Evolutionary conservation across 1,140 invertebrate species (phyloP).

Genomic region (Lucilia cuprina): DNA sequence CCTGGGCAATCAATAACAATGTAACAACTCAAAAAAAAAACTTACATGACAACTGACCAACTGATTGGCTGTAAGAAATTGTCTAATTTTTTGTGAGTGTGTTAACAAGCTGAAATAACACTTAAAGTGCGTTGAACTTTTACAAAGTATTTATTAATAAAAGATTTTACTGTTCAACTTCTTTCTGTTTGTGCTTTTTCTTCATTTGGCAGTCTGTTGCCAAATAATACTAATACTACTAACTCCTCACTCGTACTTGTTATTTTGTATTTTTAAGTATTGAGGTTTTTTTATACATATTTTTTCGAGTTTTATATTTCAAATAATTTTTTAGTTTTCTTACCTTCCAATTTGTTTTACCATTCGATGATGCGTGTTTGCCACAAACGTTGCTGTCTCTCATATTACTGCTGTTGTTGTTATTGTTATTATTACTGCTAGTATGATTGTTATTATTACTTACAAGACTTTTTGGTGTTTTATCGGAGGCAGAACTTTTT

Average conservation of each 20-base stretch:
- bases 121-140: neutral
- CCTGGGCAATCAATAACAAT: neutral
- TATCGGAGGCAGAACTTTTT: slow-evolving; percentile 32
- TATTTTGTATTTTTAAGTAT: neutral
- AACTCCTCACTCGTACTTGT: neutral
- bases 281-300: neutral
- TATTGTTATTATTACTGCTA: slow-evolving; percentile 39
- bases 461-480: slow-evolving; percentile 29
- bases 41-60: neutral
- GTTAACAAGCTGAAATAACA: neutral
- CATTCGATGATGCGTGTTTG: slow-evolving; percentile 45
- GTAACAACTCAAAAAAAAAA: neutral
- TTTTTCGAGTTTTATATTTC: neutral
- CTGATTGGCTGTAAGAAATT: neutral
- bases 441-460: slow-evolving; percentile 39
- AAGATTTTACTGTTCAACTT: neutral
- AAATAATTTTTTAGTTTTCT: slow-evolving; percentile 17
- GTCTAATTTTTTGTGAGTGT: neutral
- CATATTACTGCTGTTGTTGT: slow-evolving; percentile 35
- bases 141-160: neutral
- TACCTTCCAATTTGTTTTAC: slow-evolving; percentile 57
- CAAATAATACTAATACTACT: neutral
- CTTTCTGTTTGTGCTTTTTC: too few relatives aligned
- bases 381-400: slow-evolving; percentile 39
- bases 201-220: too few relatives aligned